Conservation (phyloP, 2,888 invertebrate species). For the Conomelus anceps region DNA sequence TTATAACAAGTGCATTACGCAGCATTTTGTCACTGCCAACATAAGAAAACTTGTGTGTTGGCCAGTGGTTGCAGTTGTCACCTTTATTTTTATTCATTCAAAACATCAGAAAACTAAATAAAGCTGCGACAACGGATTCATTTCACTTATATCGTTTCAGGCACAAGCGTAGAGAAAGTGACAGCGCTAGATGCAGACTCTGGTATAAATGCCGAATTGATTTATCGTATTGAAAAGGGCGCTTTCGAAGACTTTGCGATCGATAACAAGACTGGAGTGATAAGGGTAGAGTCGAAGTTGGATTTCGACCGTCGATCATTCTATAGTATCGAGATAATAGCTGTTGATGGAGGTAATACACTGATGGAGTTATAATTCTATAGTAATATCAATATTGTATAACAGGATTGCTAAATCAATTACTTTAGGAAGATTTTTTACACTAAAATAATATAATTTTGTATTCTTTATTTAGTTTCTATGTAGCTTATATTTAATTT, state of each 20-base stretch:
- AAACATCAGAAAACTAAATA: too few relatives aligned
- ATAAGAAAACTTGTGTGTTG: too few relatives aligned
- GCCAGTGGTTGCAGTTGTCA: too few relatives aligned
- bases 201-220: constrained; percentile 74
- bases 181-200: constrained; percentile 77
- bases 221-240: constrained; percentile 76
- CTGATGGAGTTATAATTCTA: neutral
- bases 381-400: neutral
- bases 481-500: too few relatives aligned
- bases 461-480: too few relatives aligned
- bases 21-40: too few relatives aligned
- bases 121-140: too few relatives aligned
- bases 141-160: constrained; percentile 43
- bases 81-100: too few relatives aligned
- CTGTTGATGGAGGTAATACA: constrained; percentile 62
- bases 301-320: constrained; percentile 75
- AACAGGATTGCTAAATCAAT: too few relatives aligned
- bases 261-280: constrained; percentile 67
- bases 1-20: too few relatives aligned
- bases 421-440: too few relatives aligned
- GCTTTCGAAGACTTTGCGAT: constrained; percentile 77
- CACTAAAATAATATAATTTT: too few relatives aligned
- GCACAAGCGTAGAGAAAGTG: constrained; percentile 66
- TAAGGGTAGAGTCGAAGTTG: constrained; percentile 67
- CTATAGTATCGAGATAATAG: constrained; percentile 73